These are phyloP conservation scores for Origma solitaria DNA, from an alignment of 2,113 vertebrate genomes.

Conservation along the genomic window DNA sequence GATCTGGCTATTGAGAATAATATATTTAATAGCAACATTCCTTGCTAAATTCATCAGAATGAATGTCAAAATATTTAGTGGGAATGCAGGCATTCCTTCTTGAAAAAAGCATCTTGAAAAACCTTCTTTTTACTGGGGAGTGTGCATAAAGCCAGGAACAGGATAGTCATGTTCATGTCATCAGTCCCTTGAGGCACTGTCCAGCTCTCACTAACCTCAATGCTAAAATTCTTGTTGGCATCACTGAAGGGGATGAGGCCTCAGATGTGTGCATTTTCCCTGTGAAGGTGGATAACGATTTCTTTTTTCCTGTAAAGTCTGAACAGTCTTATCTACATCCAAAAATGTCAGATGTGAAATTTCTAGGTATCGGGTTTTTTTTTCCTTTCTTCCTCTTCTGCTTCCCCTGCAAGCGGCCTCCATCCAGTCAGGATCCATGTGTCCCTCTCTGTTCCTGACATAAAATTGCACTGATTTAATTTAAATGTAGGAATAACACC, in stretches of 20 bases:
- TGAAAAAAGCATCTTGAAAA: background rate
- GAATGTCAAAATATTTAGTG: background rate
- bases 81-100: background rate
- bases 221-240: background rate
- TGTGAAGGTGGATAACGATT: fast-evolving
- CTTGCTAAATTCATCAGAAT: background rate
- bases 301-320: background rate
- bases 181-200: background rate
- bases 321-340: background rate
- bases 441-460: background rate
- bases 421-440: background rate
- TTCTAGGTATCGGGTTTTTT: background rate
- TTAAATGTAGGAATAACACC: background rate
- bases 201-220: background rate
- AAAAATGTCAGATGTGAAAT: background rate
- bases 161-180: background rate
- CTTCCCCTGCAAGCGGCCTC: background rate
- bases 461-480: background rate
- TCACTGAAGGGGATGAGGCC: background rate
- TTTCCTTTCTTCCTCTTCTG: background rate
- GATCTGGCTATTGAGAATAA: background rate
- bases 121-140: background rate
- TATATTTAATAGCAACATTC: background rate
- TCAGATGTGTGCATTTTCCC: background rate
- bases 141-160: background rate